These are phyloP conservation scores for Bombus sylvicola DNA, from an alignment of 1,140 invertebrate species.

Conservation along the genomic window DNA sequence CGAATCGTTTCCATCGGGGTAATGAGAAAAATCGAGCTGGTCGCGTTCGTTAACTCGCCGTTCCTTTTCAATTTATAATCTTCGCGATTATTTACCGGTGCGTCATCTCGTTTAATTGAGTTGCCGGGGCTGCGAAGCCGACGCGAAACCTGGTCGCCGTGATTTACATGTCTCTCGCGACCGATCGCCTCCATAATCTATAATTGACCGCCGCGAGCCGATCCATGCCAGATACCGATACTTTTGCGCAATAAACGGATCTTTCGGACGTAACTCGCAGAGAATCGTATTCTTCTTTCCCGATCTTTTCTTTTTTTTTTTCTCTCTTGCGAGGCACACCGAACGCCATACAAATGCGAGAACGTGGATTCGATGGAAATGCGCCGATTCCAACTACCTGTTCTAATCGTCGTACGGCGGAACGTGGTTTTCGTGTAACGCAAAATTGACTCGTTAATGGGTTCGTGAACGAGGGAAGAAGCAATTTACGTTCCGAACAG, in stretches of 20 bases:
- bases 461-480: neutral
- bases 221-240: constrained; percentile 36
- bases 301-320: too few relatives aligned
- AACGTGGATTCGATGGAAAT: neutral
- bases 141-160: constrained; percentile 29
- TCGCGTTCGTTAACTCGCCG: constrained; percentile 44
- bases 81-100: constrained; percentile 61
- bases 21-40: constrained; percentile 23
- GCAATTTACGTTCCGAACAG: neutral
- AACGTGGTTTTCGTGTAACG: too few relatives aligned
- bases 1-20: constrained; percentile 28
- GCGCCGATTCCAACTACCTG: too few relatives aligned
- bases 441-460: neutral
- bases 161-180: constrained; percentile 60
- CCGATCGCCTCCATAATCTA: constrained; percentile 61
- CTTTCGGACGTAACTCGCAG: neutral
- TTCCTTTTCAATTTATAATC: constrained; percentile 66
- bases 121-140: constrained; percentile 26
- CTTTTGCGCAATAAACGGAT: constrained; percentile 3
- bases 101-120: constrained; percentile 66
- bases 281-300: neutral
- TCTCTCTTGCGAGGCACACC: too few relatives aligned
- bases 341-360: neutral
- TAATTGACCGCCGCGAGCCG: constrained; percentile 58
- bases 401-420: neutral